phyloP scores from a whole-genome alignment of 2,113 vertebrate species.

The Callaeas wilsoni region DNA sequence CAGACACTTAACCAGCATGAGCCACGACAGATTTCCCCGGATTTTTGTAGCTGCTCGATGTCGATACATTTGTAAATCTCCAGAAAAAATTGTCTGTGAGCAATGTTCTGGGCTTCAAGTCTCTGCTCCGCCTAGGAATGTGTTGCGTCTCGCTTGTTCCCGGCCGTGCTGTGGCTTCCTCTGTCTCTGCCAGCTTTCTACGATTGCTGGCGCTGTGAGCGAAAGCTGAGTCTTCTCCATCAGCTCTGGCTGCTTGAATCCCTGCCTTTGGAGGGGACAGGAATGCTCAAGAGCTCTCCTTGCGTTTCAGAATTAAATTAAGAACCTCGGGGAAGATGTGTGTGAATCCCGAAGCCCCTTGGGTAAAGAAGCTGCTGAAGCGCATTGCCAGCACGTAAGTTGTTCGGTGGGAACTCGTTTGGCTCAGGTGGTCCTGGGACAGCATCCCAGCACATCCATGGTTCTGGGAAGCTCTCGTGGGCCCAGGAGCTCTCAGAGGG shows the following conservation, averaged over 20 bases:
- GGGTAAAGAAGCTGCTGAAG: conserved; percentile 58
- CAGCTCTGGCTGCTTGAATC: neutral
- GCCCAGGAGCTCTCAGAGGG: accelerated
- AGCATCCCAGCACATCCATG: accelerated
- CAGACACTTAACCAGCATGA: neutral
- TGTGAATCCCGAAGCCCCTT: neutral
- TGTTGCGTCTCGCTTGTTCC: neutral
- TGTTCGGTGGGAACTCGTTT: neutral
- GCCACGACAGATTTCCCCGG: neutral
- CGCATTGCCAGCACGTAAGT: conserved; percentile 48
- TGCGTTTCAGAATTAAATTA: conserved; percentile 36
- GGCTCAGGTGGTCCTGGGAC: neutral
- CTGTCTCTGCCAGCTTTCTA: neutral
- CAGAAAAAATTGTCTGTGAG: neutral
- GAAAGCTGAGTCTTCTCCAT: neutral
- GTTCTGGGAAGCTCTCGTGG: accelerated
- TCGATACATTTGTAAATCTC: neutral
- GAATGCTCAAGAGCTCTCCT: neutral
- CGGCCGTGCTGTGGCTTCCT: accelerated
- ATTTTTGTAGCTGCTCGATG: accelerated
- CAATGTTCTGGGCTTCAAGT: neutral
- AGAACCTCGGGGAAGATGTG: conserved; percentile 5
- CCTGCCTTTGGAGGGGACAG: neutral
- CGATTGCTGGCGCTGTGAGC: accelerated
- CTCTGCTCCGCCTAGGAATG: accelerated